Percentiles rank a stretch among this genome's conserved stretches.
phyloP scores from a whole-genome alignment of 2,113 vertebrate species.

The Toxotes jaculatrix region DNA sequence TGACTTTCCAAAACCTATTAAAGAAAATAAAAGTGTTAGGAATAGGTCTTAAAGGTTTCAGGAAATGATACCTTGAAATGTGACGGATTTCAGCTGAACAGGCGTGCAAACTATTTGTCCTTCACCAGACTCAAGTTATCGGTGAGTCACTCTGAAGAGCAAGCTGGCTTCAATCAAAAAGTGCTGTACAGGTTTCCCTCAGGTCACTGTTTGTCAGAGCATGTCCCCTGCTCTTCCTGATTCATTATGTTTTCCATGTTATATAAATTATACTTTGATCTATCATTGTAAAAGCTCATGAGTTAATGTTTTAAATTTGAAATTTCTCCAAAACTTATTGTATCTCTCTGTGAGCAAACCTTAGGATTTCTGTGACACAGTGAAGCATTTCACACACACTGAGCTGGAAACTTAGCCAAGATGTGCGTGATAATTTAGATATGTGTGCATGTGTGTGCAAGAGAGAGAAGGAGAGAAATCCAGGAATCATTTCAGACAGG shows the following conservation, averaged over 20 bases:
- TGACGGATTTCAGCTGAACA: slow-evolving; percentile 28
- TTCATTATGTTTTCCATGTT: not conserved
- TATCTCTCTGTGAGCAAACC: slow-evolving; percentile 7
- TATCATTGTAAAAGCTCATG: not conserved
- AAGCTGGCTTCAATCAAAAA: slow-evolving; percentile 1
- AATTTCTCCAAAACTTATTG: not conserved
- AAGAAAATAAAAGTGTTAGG: slow-evolving; percentile 13
- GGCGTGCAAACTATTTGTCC: slow-evolving; percentile 35
- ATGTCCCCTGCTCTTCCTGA: not conserved
- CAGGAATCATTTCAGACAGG: slow-evolving; percentile 55
- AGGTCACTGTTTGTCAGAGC: not conserved
- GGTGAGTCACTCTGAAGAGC: slow-evolving; percentile 19
- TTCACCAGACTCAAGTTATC: slow-evolving; percentile 16
- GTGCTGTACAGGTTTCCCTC: not conserved
- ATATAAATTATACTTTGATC: not conserved
- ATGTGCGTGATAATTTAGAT: slow-evolving; percentile 1
- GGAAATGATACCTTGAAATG: slow-evolving; percentile 1
- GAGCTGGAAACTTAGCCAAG: slow-evolving; percentile 15
- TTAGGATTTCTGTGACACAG: not conserved
- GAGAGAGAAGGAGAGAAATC: slow-evolving; percentile 8
- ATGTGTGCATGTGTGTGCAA: slow-evolving; percentile 17
- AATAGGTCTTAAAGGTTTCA: slow-evolving; percentile 12
- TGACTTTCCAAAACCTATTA: slow-evolving; percentile 3
- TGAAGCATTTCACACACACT: slow-evolving; percentile 20
- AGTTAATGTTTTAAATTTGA: not conserved